These are phyloP conservation scores for Tipula unca DNA, from an alignment of 2,888 invertebrate species.

Conservation along the genomic window DNA sequence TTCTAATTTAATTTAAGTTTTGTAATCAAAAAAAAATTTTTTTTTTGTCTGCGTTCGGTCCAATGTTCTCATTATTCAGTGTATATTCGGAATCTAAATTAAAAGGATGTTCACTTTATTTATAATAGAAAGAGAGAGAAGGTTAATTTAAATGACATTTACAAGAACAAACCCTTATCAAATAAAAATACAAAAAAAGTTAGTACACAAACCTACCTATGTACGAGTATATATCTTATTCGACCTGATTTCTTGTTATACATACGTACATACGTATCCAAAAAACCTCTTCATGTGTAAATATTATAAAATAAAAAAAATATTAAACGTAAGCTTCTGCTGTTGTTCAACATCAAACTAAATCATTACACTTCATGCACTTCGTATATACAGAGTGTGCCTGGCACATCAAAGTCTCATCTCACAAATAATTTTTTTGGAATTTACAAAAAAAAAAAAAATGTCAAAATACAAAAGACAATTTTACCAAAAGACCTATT, in stretches of 20 bases:
- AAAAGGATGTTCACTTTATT: neutral
- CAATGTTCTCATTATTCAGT: neutral
- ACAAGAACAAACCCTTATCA: neutral
- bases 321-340: neutral
- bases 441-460: neutral
- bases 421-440: neutral
- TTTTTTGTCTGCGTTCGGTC: neutral
- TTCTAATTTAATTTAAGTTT: neutral
- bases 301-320: too few relatives aligned
- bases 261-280: neutral
- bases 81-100: neutral
- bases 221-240: neutral
- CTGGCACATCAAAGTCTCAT: neutral
- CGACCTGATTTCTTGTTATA: neutral
- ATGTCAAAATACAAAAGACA: neutral
- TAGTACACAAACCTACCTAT: neutral
- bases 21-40: neutral
- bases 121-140: neutral
- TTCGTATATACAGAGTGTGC: neutral
- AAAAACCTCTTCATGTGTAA: neutral
- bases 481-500: neutral
- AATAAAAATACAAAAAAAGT: neutral
- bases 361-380: conserved; percentile 2
- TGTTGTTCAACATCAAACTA: neutral
- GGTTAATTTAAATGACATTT: neutral